These are phyloP conservation scores for Cyphomyrus plagiostoma DNA, from an alignment of 2,113 vertebrate genomes.

Conservation along the genomic window DNA sequence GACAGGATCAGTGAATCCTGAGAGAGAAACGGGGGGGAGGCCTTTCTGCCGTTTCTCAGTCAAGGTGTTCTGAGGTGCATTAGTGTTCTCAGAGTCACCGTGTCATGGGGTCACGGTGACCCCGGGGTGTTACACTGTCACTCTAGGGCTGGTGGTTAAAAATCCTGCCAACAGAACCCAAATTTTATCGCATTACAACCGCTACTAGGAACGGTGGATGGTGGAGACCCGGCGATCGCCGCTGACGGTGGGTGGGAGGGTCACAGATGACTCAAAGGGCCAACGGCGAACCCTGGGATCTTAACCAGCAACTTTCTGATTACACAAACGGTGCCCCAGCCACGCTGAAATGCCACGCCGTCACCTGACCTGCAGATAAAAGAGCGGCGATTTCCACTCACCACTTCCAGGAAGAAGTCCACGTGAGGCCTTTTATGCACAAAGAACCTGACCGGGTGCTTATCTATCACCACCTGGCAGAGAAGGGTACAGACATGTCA, in stretches of 20 bases:
- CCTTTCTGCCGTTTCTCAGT: not conserved
- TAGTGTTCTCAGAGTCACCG: not conserved
- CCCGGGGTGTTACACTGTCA: not conserved
- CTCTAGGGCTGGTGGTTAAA: not conserved
- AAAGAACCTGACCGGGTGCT: slow-evolving; percentile 74
- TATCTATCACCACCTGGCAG: slow-evolving; percentile 69
- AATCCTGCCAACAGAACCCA: not conserved
- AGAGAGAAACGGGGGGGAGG: not conserved
- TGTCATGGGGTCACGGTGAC: not conserved
- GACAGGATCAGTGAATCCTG: not conserved
- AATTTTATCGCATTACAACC: not conserved
- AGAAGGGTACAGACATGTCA: not conserved
- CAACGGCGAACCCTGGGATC: not conserved
- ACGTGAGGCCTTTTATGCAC: slow-evolving; percentile 75
- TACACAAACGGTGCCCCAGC: not conserved
- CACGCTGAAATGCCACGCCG: not conserved
- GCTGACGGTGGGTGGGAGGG: not conserved
- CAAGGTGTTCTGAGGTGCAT: not conserved
- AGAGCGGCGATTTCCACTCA: slow-evolving; percentile 44
- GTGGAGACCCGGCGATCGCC: not conserved
- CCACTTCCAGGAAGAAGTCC: slow-evolving; percentile 77
- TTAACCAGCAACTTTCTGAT: not conserved
- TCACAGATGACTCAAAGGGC: not conserved
- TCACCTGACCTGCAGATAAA: not conserved
- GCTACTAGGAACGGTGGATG: not conserved